phyloP scores from a whole-genome alignment of 2,113 vertebrate genomes.

The Dolichotis patagonum region DNA sequence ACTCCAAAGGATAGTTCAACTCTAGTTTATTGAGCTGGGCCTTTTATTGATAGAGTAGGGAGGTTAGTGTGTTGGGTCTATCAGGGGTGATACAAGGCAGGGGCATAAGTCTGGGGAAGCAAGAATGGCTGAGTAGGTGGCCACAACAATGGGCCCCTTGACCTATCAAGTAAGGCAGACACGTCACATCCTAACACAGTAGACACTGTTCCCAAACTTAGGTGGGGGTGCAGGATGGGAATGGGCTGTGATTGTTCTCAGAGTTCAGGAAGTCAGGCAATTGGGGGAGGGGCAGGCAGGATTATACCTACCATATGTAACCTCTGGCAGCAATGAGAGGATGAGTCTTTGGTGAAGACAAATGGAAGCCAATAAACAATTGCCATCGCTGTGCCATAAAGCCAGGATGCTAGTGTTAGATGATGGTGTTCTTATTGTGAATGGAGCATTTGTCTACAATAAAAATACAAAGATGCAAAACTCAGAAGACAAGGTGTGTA shows the following conservation, averaged over 20 bases:
- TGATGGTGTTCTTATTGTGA: neutral
- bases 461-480: neutral
- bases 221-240: neutral
- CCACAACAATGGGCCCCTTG: neutral
- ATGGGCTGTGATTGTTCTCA: neutral
- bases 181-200: neutral
- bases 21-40: neutral
- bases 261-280: neutral
- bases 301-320: neutral
- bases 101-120: neutral
- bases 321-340: no score
- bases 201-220: neutral
- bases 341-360: neutral
- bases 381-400: neutral
- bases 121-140: neutral
- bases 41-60: neutral
- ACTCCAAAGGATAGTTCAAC: neutral
- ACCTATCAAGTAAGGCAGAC: neutral
- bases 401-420: neutral
- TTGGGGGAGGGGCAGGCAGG: no score
- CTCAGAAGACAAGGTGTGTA: neutral
- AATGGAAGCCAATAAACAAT: neutral
- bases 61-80: neutral
- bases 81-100: neutral
- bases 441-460: neutral